phyloP scores from a whole-genome alignment of 2,888 invertebrate species.

The Tinea pellionella region DNA sequence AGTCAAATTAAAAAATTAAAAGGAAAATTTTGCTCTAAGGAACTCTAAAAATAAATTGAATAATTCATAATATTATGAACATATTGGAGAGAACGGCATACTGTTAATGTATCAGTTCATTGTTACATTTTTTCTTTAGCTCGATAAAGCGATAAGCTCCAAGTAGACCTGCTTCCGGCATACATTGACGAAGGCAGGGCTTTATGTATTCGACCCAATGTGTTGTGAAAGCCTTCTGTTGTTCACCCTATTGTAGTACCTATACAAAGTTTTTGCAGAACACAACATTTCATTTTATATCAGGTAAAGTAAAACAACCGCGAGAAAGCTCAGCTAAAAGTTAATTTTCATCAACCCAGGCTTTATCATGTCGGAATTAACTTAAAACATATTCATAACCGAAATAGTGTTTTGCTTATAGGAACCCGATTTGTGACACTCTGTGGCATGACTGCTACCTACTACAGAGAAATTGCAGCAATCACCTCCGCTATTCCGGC shows the following conservation, averaged over 20 bases:
- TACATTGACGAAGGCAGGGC: conserved; percentile 14
- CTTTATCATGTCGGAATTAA: neutral
- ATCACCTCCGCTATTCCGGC: too few relatives aligned
- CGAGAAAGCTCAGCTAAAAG: neutral
- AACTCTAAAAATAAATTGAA: too few relatives aligned
- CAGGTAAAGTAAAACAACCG: neutral
- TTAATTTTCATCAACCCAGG: neutral
- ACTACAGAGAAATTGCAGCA: too few relatives aligned
- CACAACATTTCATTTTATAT: neutral
- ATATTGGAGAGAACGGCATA: too few relatives aligned
- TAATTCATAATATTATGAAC: too few relatives aligned
- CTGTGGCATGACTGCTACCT: too few relatives aligned
- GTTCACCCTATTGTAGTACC: conserved; percentile 7
- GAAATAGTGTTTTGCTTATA: too few relatives aligned
- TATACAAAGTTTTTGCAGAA: conserved; percentile 7
- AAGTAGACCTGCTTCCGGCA: conserved; percentile 10
- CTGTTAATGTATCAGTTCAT: neutral
- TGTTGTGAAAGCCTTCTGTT: conserved; percentile 14
- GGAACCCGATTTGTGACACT: too few relatives aligned
- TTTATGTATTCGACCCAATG: conserved; percentile 4
- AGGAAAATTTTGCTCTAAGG: too few relatives aligned
- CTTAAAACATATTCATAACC: too few relatives aligned
- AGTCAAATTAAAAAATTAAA: too few relatives aligned
- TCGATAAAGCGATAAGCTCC: neutral
- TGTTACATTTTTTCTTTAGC: neutral